These are phyloP conservation scores for Neodiprion lecontei DNA, from an alignment of 1,140 invertebrate species.

Conservation along the genomic window DNA sequence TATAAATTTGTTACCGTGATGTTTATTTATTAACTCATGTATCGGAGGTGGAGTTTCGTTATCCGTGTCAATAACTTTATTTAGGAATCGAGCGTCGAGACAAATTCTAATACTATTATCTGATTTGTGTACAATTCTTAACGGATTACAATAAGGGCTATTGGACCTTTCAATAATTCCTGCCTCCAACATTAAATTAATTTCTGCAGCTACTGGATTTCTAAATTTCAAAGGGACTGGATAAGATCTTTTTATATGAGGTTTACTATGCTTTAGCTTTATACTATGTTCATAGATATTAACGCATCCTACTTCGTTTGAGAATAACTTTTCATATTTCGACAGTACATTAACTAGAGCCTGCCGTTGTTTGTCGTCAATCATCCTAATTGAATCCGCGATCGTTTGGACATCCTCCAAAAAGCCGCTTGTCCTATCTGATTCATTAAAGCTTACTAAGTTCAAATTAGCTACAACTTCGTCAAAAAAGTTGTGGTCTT, in stretches of 20 bases:
- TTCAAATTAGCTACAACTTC: neutral
- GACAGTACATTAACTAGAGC: neutral
- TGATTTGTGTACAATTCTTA: conserved; percentile 27
- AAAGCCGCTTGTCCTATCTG: neutral
- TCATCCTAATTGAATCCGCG: neutral
- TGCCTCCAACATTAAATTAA: conserved; percentile 27
- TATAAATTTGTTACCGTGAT: conserved; percentile 24
- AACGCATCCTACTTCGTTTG: neutral
- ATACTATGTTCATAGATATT: neutral
- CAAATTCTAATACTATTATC: conserved; percentile 24
- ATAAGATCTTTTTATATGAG: conserved; percentile 20
- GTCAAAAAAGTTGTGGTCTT: neutral
- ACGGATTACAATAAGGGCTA: conserved; percentile 41
- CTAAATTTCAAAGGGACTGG: conserved; percentile 27
- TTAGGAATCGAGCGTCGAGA: conserved; percentile 32
- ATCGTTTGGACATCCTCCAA: neutral
- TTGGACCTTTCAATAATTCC: conserved; percentile 32
- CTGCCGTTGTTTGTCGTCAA: neutral
- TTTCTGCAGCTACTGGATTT: conserved; percentile 13
- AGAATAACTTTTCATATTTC: conserved; percentile 4
- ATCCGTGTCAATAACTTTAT: conserved; percentile 25
- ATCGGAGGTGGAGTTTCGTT: conserved; percentile 23
- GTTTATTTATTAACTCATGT: conserved; percentile 17
- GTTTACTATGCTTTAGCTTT: neutral
- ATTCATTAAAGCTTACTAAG: neutral